A percentile compares a stretch with the other conserved stretches of the same genome.
phyloP scores from a whole-genome alignment of 2,888 invertebrate genomes.

The Opisthograptis luteolata region DNA sequence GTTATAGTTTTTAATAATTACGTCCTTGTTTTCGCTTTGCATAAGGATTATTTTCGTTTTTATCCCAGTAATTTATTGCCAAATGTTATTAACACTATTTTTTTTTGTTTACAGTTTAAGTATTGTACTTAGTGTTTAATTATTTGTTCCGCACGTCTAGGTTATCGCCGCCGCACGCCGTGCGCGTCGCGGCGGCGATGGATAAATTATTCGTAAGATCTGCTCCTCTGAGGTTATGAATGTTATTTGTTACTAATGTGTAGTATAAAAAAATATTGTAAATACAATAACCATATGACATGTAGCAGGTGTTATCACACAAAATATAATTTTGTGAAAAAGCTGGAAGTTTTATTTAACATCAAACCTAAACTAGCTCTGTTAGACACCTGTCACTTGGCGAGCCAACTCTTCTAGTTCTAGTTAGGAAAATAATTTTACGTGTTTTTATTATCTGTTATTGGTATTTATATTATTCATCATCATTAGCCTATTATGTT shows the following conservation, averaged over 20 bases:
- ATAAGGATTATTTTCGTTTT: conserved; percentile 72
- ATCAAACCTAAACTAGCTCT: neutral
- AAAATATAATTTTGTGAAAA: conserved; percentile 86
- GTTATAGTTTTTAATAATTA: conserved; percentile 57
- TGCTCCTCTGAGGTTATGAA: conserved; percentile 82
- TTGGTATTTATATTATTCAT: too few relatives aligned
- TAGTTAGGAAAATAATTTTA: too few relatives aligned
- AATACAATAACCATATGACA: conserved; percentile 80
- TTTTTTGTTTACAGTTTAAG: conserved; percentile 59
- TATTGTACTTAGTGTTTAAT: conserved; percentile 58
- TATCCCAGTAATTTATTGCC: conserved; percentile 83
- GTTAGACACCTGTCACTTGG: too few relatives aligned
- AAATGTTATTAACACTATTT: conserved; percentile 80
- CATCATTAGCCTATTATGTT: too few relatives aligned
- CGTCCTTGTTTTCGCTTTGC: conserved; percentile 66
- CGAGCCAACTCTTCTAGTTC: too few relatives aligned
- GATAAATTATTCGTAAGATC: conserved; percentile 75
- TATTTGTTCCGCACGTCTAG: conserved; percentile 38
- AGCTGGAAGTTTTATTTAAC: conserved; percentile 58
- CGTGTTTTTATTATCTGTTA: too few relatives aligned
- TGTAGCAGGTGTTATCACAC: conserved; percentile 85
- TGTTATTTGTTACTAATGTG: conserved; percentile 85
- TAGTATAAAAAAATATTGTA: conserved; percentile 83
- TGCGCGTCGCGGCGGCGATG: conserved; percentile 34
- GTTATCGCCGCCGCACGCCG: conserved; percentile 24